Evolutionary conservation across 2,113 vertebrate genomes (phyloP).

Genomic region (Thryonomys swinderianus): DNA sequence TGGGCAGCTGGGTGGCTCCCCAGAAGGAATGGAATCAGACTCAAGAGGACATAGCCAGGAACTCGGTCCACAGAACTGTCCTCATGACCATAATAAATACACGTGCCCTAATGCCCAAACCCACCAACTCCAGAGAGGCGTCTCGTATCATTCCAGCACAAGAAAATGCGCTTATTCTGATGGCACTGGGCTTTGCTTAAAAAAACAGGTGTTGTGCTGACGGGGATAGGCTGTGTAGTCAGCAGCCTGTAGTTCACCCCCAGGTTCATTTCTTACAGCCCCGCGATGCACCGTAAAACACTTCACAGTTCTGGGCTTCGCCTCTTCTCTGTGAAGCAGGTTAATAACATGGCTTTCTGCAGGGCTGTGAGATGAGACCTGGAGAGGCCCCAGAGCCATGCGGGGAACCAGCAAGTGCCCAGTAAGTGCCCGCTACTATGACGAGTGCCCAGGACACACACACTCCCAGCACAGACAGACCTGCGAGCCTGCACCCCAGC

Average conservation of each 20-base stretch:
- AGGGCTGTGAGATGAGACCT: not conserved
- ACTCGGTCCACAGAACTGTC: not conserved
- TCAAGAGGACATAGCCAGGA: not conserved
- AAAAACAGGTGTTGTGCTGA: rapidly evolving
- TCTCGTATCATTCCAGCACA: rapidly evolving
- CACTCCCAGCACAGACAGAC: not conserved
- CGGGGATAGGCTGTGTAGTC: not conserved
- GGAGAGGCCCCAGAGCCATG: not conserved
- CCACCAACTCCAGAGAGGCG: not conserved
- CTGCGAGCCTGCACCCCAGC: rapidly evolving
- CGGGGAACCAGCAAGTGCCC: not conserved
- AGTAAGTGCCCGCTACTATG: not conserved
- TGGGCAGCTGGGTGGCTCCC: not conserved
- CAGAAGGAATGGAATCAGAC: not conserved
- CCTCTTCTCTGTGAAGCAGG: too few species aligned
- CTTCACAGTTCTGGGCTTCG: not conserved
- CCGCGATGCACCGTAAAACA: not conserved
- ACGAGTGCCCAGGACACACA: not conserved
- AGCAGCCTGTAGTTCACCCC: not conserved
- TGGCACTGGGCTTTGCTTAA: not conserved
- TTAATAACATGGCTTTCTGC: not conserved
- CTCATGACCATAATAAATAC: not conserved
- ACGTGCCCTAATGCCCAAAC: not conserved
- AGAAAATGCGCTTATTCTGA: not conserved
- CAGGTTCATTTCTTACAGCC: not conserved